A percentile compares a stretch with the other conserved stretches of the same genome.
Conservation (phyloP, 2,888 invertebrate species). For the Malthinus flaveolus region DNA sequence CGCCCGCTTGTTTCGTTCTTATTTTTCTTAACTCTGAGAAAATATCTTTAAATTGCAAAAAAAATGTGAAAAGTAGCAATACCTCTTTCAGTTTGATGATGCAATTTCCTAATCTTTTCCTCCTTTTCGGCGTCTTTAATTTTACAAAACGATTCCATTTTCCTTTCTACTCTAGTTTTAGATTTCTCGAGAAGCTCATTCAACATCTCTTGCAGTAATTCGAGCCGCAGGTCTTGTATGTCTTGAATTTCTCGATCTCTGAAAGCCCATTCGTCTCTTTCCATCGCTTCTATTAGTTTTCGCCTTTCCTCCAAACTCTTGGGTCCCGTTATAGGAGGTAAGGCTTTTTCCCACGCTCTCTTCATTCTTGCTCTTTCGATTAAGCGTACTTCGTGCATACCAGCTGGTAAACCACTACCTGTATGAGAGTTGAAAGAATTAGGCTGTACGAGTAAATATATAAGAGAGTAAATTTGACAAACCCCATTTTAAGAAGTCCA, state of each 20-base stretch:
- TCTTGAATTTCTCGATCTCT: constrained; percentile 79
- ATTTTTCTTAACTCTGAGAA: constrained; percentile 57
- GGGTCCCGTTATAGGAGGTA: constrained; percentile 60
- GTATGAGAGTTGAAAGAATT: no score
- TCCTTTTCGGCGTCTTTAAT: constrained; percentile 60
- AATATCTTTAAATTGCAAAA: neutral
- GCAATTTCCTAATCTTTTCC: constrained; percentile 60
- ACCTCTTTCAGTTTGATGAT: constrained; percentile 59
- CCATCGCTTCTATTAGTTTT: constrained; percentile 75
- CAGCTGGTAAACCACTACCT: constrained; percentile 65
- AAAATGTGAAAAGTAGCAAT: neutral
- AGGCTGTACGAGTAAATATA: no score
- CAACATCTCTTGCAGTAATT: constrained; percentile 69
- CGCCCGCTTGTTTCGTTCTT: constrained; percentile 50
- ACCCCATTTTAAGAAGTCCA: constrained; percentile 58
- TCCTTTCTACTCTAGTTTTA: constrained; percentile 52
- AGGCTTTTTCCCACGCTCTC: constrained; percentile 63
- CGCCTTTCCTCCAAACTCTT: constrained; percentile 64
- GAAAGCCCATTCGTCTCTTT: constrained; percentile 81
- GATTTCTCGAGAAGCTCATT: constrained; percentile 58
- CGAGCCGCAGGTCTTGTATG: constrained; percentile 68
- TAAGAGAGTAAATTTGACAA: constrained; percentile 7
- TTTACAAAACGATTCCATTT: constrained; percentile 60
- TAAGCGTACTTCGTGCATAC: constrained; percentile 63
- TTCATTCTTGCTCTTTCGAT: constrained; percentile 72